Evolutionary conservation across 2,113 vertebrate genomes (phyloP).

Genomic region (Scartelaos histophorus): DNA sequence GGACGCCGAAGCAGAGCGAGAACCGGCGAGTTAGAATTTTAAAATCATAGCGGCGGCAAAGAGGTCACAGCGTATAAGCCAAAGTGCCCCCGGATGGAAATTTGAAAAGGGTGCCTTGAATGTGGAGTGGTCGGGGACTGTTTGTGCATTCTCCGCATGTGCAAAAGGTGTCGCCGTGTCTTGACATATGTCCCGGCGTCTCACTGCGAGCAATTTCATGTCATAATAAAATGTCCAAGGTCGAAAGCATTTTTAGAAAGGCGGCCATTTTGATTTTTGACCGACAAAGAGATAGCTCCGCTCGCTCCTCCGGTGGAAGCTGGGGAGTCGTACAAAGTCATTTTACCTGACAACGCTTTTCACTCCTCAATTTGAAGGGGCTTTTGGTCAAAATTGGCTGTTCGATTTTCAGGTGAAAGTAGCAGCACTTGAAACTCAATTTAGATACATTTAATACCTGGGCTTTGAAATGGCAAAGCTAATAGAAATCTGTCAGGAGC

Average conservation of each 20-base stretch:
- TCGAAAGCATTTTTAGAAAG: conserved; percentile 1
- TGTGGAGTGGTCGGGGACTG: not conserved
- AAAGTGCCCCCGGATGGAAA: not conserved
- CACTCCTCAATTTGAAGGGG: not conserved
- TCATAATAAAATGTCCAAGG: conserved; percentile 6
- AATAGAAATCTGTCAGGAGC: conserved; percentile 2
- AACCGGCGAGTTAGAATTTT: not conserved
- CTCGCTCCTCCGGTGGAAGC: not conserved
- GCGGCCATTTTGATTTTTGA: not conserved
- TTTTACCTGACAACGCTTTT: conserved; percentile 4
- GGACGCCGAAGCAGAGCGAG: not conserved
- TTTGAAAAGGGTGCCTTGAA: not conserved
- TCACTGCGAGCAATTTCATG: not conserved
- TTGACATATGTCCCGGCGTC: not conserved
- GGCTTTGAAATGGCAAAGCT: not conserved
- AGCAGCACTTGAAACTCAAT: conserved; percentile 8
- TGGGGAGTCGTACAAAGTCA: not conserved
- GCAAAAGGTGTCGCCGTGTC: not conserved
- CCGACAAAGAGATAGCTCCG: not conserved
- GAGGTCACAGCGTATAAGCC: not conserved
- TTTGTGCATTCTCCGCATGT: not conserved
- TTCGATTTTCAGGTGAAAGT: not conserved
- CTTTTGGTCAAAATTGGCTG: not conserved
- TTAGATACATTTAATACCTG: not conserved
- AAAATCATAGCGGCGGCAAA: conserved; percentile 3